A percentile compares a stretch with the other conserved stretches of the same genome.
phyloP scores from a whole-genome alignment of 2,113 vertebrate species.

The Clarias batrachus region DNA sequence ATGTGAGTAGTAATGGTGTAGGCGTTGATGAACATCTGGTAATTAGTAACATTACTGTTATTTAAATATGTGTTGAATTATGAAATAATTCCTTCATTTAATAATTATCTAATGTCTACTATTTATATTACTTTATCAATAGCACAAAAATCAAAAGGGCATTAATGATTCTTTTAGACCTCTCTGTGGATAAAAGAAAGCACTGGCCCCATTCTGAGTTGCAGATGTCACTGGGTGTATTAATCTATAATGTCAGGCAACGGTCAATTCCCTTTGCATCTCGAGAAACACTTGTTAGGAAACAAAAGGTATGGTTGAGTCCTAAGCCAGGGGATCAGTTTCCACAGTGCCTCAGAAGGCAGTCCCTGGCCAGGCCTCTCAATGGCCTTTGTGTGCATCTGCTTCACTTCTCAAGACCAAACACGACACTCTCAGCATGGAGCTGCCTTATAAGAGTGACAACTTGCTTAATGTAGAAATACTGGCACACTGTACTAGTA shows the following conservation, averaged over 20 bases:
- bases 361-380: slow-evolving; percentile 63
- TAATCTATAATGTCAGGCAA: slow-evolving; percentile 38
- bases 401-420: slow-evolving; percentile 70
- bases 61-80: neutral
- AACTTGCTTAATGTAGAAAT: slow-evolving; percentile 56
- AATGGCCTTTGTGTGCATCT: slow-evolving; percentile 70
- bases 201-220: slow-evolving; percentile 28
- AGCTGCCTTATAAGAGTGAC: slow-evolving; percentile 51
- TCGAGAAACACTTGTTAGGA: slow-evolving; percentile 44
- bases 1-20: neutral
- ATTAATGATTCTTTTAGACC: neutral
- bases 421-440: slow-evolving; percentile 59
- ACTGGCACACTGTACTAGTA: neutral
- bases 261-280: slow-evolving; percentile 33
- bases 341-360: slow-evolving; percentile 65
- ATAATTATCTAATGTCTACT: neutral
- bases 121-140: neutral
- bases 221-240: slow-evolving; percentile 40
- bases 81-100: neutral
- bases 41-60: neutral
- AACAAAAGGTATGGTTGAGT: slow-evolving; percentile 66
- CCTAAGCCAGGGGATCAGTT: slow-evolving; percentile 70
- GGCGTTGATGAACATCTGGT: neutral
- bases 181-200: slow-evolving; percentile 10
- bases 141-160: neutral